Evolutionary conservation across 2,888 invertebrate genomes (phyloP).

Genomic region (Limenitis camilla): DNA sequence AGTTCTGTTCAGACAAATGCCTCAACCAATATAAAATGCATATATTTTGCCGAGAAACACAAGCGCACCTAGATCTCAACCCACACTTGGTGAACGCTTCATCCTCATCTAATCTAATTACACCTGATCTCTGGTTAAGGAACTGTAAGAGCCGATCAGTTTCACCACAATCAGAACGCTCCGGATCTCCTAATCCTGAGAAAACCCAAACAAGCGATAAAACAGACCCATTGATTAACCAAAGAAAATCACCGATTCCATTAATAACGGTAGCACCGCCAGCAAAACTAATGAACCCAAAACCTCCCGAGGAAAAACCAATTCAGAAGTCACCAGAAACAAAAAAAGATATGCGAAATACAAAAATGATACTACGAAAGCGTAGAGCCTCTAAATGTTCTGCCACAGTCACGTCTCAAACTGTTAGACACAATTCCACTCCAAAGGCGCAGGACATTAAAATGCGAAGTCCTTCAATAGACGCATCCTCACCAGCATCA

Average conservation of each 20-base stretch:
- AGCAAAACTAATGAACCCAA: slow-evolving; percentile 76
- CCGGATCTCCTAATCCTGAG: slow-evolving; percentile 70
- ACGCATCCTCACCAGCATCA: slow-evolving; percentile 55
- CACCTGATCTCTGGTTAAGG: slow-evolving; percentile 92
- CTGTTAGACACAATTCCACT: slow-evolving; percentile 47
- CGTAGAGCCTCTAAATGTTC: slow-evolving; percentile 62
- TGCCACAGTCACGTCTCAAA: slow-evolving; percentile 62
- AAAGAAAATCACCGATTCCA: slow-evolving; percentile 72
- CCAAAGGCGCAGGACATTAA: slow-evolving; percentile 67
- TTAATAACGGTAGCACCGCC: slow-evolving; percentile 79
- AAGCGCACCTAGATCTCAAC: slow-evolving; percentile 91
- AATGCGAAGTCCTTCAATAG: slow-evolving; percentile 57
- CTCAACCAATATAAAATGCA: slow-evolving; percentile 98
- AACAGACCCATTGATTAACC: slow-evolving; percentile 38
- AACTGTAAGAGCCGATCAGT: slow-evolving; percentile 82
- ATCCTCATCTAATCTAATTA: slow-evolving; percentile 79
- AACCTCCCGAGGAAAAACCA: slow-evolving; percentile 50
- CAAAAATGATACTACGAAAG: slow-evolving; percentile 65
- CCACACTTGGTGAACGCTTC: slow-evolving; percentile 78
- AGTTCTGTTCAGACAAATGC: slow-evolving; percentile 94
- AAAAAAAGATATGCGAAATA: slow-evolving; percentile 53
- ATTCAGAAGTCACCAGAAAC: slow-evolving; percentile 60
- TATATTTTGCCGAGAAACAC: slow-evolving; percentile 94
- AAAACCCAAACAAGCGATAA: slow-evolving; percentile 43
- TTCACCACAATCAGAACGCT: slow-evolving; percentile 73